phyloP scores from a whole-genome alignment of 2,113 vertebrate genomes.

The Cisticola juncidis region DNA sequence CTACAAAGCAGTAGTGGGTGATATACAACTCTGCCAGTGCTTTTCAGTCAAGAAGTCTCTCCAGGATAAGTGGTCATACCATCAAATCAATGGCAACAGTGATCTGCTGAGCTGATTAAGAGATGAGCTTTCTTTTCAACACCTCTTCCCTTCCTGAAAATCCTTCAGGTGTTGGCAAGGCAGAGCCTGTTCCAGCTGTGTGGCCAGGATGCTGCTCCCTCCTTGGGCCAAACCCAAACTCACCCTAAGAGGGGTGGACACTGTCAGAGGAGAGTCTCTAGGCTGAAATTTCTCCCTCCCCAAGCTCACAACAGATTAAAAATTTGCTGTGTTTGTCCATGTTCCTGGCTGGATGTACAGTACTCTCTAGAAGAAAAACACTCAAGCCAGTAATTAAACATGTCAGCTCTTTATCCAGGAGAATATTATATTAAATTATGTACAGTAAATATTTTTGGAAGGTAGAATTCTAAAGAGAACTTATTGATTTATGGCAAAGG shows the following conservation, averaged over 20 bases:
- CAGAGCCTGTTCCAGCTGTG: neutral
- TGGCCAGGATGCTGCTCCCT: neutral
- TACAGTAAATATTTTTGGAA: conserved; percentile 84
- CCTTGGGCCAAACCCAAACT: neutral
- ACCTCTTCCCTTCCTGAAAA: neutral
- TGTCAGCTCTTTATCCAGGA: conserved; percentile 79
- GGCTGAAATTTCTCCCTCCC: neutral
- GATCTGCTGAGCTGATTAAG: neutral
- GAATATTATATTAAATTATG: conserved; percentile 80
- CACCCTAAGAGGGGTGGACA: neutral
- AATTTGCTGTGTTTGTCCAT: neutral
- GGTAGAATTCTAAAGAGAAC: conserved; percentile 76
- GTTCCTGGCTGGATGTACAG: neutral
- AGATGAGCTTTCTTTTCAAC: neutral
- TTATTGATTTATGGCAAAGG: conserved; percentile 74
- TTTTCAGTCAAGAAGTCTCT: neutral
- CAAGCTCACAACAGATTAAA: neutral
- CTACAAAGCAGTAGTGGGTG: neutral
- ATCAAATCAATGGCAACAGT: neutral
- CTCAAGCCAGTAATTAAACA: conserved; percentile 77
- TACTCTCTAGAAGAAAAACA: conserved; percentile 63
- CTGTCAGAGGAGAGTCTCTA: neutral
- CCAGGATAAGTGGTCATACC: neutral
- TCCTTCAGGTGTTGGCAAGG: neutral
- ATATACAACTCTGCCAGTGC: neutral